These are phyloP conservation scores for Argopecten irradians DNA, from an alignment of 1,140 invertebrate species.

Conservation along the genomic window DNA sequence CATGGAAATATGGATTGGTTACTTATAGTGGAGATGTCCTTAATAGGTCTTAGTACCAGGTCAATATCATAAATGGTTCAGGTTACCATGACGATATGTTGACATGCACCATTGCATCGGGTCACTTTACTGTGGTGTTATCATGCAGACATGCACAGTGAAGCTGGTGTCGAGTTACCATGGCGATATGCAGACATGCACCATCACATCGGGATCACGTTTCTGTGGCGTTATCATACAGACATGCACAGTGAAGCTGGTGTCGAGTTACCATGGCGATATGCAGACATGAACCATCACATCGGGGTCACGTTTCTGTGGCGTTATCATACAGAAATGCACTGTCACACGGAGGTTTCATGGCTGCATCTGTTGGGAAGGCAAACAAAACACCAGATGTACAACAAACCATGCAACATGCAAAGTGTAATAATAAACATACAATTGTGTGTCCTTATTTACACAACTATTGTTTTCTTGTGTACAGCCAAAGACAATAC, in stretches of 20 bases:
- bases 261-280: slow-evolving; percentile 2
- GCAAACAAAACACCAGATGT: slow-evolving; percentile 49
- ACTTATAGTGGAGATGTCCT: too few relatives aligned
- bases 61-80: too few relatives aligned
- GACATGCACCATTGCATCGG: too few relatives aligned
- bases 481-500: background rate
- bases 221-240: too few relatives aligned
- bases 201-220: too few relatives aligned
- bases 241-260: background rate
- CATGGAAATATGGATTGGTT: too few relatives aligned
- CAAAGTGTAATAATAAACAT: slow-evolving; percentile 19
- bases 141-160: background rate
- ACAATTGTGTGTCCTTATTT: background rate
- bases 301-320: background rate
- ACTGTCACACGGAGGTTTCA: slow-evolving; percentile 63
- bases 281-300: slow-evolving; percentile 24
- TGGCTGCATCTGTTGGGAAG: slow-evolving; percentile 64
- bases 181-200: too few relatives aligned
- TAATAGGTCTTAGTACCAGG: too few relatives aligned
- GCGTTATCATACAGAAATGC: slow-evolving; percentile 5
- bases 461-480: too few relatives aligned
- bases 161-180: too few relatives aligned
- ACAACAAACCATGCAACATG: slow-evolving; percentile 47
- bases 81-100: too few relatives aligned
- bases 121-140: too few relatives aligned